Conservation (phyloP, 2,888 invertebrate species). For the Acrobasis consociella region DNA sequence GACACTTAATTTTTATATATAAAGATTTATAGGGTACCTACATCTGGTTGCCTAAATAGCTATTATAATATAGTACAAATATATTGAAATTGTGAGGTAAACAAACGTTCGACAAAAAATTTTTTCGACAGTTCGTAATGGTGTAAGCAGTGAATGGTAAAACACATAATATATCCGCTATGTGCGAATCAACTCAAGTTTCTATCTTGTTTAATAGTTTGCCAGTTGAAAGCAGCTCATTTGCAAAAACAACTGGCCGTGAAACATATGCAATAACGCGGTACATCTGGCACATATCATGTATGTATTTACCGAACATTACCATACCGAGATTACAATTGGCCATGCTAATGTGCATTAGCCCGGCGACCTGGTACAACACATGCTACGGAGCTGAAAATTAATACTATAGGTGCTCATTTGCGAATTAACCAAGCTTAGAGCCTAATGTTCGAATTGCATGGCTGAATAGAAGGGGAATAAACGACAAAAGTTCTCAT, state of each 20-base stretch:
- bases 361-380: constrained; percentile 43
- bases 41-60: too few species aligned
- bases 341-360: constrained; percentile 54
- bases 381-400: constrained; percentile 41
- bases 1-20: too few species aligned
- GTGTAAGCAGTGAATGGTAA: too few species aligned
- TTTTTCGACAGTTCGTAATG: too few species aligned
- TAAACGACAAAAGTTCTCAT: too few species aligned
- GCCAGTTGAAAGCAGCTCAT: neutral
- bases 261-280: constrained; percentile 29
- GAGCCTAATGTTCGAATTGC: constrained; percentile 7
- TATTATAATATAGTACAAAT: too few species aligned
- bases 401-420: constrained; percentile 37
- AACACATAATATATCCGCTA: too few species aligned
- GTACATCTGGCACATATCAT: constrained; percentile 34
- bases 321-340: constrained; percentile 49
- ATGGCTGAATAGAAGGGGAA: neutral
- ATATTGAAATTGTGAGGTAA: too few species aligned
- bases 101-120: too few species aligned
- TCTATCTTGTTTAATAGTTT: too few species aligned
- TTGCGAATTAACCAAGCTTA: constrained; percentile 28
- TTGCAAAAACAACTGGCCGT: neutral
- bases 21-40: too few species aligned
- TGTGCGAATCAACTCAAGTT: too few species aligned
- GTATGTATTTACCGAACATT: constrained; percentile 43